Evolutionary conservation across 2,797 vertebrate genomes (phyloP).

Genomic region (Rhynchotus rufescens): DNA sequence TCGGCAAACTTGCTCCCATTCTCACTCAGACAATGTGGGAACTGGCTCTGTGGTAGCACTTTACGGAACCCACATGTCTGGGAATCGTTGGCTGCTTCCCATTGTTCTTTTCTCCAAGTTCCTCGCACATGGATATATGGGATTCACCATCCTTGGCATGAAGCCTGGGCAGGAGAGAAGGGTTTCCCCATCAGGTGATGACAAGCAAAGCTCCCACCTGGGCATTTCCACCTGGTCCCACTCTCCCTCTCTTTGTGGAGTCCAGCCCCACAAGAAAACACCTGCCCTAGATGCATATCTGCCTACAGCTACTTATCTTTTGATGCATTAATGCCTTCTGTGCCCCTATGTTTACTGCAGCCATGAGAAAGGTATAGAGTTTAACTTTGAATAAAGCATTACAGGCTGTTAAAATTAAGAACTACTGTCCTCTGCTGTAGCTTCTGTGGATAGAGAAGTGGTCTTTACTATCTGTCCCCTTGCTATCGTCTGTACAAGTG

Average conservation of each 20-base stretch:
- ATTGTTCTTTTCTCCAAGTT: not conserved
- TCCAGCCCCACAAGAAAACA: not conserved
- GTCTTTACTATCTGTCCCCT: not conserved
- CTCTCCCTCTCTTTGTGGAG: not conserved
- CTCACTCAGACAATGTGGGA: constrained; percentile 53
- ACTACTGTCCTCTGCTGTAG: not conserved
- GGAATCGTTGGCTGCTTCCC: constrained; percentile 6
- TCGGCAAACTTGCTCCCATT: not conserved
- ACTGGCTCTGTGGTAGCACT: not conserved
- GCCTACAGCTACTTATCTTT: not conserved
- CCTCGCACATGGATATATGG: not conserved
- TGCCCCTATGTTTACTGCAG: not conserved
- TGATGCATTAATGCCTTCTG: not conserved
- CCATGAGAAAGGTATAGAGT: not conserved
- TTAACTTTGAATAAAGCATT: not conserved
- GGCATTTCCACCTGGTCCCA: not conserved
- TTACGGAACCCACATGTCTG: constrained; percentile 52
- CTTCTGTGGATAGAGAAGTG: not conserved
- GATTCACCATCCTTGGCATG: not conserved
- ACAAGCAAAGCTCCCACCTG: not conserved
- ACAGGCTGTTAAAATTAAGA: not conserved
- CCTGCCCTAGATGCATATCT: not conserved
- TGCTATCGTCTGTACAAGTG: not conserved
- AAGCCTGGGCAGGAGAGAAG: not conserved
- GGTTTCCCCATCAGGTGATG: not conserved